Evolutionary conservation across 2,888 invertebrate species (phyloP).

Genomic region (Tipula helvola): DNA sequence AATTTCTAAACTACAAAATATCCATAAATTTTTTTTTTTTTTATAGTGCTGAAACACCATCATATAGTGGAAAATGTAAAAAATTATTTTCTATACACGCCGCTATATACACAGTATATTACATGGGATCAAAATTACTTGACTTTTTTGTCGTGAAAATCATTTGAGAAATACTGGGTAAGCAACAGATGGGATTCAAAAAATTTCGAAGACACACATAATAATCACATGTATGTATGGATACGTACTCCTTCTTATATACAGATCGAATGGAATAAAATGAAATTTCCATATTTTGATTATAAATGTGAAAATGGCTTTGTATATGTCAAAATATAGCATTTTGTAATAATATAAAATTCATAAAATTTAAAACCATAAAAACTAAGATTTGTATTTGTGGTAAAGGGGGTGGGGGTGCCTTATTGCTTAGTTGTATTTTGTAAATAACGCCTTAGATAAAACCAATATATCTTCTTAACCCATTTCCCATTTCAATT

Average conservation of each 20-base stretch:
- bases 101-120: neutral
- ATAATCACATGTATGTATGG: neutral
- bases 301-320: neutral
- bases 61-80: neutral
- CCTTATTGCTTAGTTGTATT: neutral
- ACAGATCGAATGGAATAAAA: neutral
- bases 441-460: neutral
- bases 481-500: neutral
- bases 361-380: neutral
- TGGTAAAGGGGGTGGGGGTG: neutral
- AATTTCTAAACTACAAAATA: neutral
- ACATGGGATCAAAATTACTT: neutral
- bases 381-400: neutral
- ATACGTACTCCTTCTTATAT: neutral
- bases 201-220: neutral
- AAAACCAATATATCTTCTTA: neutral
- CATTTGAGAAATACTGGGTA: neutral
- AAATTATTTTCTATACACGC: neutral
- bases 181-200: neutral
- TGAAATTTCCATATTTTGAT: neutral
- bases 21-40: neutral
- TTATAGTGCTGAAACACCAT: neutral
- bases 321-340: neutral
- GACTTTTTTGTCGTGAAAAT: neutral
- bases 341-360: neutral